Conservation (phyloP, 64 coral and sea anemone species). For the Montipora efflorescens region DNA sequence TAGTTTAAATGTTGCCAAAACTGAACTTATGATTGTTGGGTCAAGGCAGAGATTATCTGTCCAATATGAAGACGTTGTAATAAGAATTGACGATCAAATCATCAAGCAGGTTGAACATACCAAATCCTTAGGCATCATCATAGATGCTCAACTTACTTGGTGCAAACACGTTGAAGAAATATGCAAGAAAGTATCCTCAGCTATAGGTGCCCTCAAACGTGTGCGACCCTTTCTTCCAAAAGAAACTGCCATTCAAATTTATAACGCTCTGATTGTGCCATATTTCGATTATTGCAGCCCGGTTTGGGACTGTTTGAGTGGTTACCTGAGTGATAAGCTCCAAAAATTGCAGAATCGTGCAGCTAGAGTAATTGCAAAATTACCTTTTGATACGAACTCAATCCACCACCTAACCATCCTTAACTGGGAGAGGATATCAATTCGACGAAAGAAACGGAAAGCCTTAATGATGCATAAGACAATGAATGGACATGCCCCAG, state of each 20-base stretch:
- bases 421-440: constrained; percentile 19
- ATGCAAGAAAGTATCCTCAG: constrained; percentile 23
- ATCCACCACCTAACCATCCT: background rate
- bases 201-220: constrained; percentile 48
- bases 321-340: constrained; percentile 22
- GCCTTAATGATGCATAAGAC: constrained; percentile 34
- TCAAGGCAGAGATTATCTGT: too few species aligned
- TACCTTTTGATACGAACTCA: constrained; percentile 9
- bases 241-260: constrained; percentile 23
- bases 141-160: constrained; percentile 26
- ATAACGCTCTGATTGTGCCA: constrained; percentile 30
- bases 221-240: constrained; percentile 32
- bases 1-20: too few species aligned
- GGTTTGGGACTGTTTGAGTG: constrained; percentile 31
- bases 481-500: constrained; percentile 4
- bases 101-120: too few species aligned
- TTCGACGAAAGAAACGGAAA: constrained; percentile 17
- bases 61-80: too few species aligned
- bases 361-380: constrained; percentile 39
- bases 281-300: constrained; percentile 35
- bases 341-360: constrained; percentile 58
- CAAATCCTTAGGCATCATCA: too few species aligned
- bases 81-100: too few species aligned
- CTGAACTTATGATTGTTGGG: too few species aligned
- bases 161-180: constrained; percentile 24